A percentile compares a stretch with the other conserved stretches of the same genome.
phyloP scores from a whole-genome alignment of 2,113 vertebrate genomes.

The Cromileptes altivelis region DNA sequence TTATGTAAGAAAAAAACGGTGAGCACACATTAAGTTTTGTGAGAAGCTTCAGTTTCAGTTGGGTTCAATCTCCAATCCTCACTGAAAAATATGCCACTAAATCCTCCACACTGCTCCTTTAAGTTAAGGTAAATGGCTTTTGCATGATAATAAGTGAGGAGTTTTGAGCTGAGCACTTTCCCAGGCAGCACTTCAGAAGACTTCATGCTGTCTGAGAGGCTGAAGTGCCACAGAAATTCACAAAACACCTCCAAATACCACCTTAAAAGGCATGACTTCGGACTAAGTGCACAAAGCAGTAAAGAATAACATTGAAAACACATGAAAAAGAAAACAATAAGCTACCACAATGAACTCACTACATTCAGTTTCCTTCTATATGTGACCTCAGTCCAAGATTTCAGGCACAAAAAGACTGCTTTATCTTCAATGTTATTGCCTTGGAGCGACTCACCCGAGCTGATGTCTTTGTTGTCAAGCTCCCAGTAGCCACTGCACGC shows the following conservation, averaged over 20 bases:
- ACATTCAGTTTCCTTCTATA: constrained; percentile 7
- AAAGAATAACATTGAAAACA: not conserved
- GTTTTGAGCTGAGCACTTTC: not conserved
- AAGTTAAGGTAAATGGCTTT: not conserved
- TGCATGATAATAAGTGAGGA: not conserved
- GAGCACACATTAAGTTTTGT: no score
- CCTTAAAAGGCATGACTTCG: not conserved
- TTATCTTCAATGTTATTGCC: constrained; percentile 47
- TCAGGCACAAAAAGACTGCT: constrained; percentile 24
- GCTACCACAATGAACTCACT: not conserved
- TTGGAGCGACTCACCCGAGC: constrained; percentile 72
- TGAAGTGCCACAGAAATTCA: not conserved
- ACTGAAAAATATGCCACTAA: no score
- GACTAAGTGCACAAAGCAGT: not conserved
- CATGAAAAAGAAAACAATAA: constrained; percentile 9
- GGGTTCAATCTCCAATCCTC: no score
- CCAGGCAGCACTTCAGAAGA: not conserved
- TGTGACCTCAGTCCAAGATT: constrained; percentile 30
- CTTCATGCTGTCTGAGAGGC: not conserved
- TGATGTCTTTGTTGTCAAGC: constrained; percentile 70
- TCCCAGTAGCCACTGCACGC: constrained; percentile 62
- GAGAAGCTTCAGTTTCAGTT: no score
- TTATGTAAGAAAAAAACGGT: no score
- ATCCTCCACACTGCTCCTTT: not conserved
- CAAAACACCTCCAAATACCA: not conserved